phyloP scores from a whole-genome alignment of 2,797 vertebrate species.

The Antrozous pallidus region DNA sequence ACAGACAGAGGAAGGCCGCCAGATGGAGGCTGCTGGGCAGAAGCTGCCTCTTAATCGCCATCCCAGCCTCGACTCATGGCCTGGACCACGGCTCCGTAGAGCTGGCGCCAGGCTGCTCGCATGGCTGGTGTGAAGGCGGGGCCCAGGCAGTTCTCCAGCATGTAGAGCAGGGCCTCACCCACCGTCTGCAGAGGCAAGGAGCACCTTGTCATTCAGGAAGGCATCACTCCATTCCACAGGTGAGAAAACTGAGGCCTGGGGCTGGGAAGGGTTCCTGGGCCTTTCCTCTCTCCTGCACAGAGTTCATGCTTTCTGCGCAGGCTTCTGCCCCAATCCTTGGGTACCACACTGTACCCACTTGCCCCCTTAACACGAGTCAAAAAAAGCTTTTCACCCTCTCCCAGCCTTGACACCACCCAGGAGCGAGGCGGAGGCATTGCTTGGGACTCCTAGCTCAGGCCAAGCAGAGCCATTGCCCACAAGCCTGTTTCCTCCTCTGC shows the following conservation, averaged over 20 bases:
- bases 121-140: conserved; percentile 88
- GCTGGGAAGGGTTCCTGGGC: neutral
- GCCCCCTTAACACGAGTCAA: neutral
- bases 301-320: neutral
- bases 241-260: neutral
- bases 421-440: neutral
- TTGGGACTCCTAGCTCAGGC: neutral
- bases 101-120: conserved; percentile 92
- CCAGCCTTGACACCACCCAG: neutral
- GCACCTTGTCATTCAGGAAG: neutral
- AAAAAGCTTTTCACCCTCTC: neutral
- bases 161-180: conserved; percentile 93
- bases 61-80: conserved; percentile 92
- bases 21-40: neutral
- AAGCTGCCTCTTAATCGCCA: conserved; percentile 49
- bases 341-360: neutral
- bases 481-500: neutral
- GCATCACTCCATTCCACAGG: neutral
- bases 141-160: conserved; percentile 93
- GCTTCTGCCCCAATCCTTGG: neutral
- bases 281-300: neutral
- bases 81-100: conserved; percentile 90
- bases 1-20: neutral
- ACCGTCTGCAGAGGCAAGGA: conserved; percentile 84
- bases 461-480: neutral